Percentiles rank a stretch among this genome's conserved stretches.
Evolutionary conservation across 2,113 vertebrate genomes (phyloP).

Genomic region (Nettapus auritus): DNA sequence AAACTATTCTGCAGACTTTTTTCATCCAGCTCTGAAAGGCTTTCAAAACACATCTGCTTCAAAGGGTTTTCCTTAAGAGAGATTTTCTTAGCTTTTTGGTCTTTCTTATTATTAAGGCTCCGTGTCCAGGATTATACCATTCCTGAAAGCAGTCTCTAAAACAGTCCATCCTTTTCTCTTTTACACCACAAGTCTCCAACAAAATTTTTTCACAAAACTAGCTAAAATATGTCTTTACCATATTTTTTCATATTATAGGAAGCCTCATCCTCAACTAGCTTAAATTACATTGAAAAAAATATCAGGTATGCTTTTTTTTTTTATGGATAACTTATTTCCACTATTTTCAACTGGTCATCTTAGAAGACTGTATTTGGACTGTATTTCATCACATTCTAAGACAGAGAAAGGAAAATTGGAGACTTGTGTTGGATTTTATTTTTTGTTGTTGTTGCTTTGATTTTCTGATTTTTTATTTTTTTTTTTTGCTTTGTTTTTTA

Average conservation of each 20-base stretch:
- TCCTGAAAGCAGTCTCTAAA: not conserved
- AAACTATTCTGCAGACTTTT: not conserved
- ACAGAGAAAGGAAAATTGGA: not conserved
- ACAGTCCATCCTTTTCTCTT: not conserved
- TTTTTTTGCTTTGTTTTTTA: not conserved
- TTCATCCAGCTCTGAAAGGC: not conserved
- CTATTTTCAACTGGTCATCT: not conserved
- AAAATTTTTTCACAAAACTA: not conserved
- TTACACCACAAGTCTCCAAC: not conserved
- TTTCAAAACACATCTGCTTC: constrained; percentile 24
- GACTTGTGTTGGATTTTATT: not conserved
- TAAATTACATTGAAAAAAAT: not conserved
- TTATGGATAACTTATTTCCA: not conserved
- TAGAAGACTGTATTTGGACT: not conserved
- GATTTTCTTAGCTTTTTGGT: not conserved
- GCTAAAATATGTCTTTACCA: not conserved
- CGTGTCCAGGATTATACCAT: not conserved
- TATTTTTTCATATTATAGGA: not conserved
- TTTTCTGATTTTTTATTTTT: not conserved
- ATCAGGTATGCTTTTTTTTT: accelerated
- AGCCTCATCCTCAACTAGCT: not conserved
- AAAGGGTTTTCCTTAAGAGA: not conserved
- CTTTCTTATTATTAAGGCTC: not conserved
- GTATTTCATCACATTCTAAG: not conserved
- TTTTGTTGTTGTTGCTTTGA: not conserved